A percentile compares a stretch with the other conserved stretches of the same genome.
These are phyloP conservation scores for Porites australiensis DNA, from an alignment of 64 coral and sea anemone genomes.

Conservation along the genomic window DNA sequence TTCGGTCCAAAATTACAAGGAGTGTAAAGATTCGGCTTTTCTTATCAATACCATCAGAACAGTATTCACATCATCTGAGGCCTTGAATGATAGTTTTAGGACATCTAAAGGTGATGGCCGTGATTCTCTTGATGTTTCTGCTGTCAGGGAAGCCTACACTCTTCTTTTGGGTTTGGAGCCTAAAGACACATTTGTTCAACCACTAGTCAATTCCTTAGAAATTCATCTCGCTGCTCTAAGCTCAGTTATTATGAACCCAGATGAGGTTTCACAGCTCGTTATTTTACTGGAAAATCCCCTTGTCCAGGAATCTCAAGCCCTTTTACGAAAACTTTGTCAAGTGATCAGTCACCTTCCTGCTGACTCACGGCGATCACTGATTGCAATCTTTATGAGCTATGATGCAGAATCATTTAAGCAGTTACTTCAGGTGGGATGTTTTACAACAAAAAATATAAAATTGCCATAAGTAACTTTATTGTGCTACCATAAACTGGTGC, in stretches of 20 bases:
- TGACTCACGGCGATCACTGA: conserved; percentile 55
- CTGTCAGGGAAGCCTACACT: conserved; percentile 80
- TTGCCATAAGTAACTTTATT: too few relatives aligned
- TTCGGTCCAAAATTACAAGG: conserved; percentile 84
- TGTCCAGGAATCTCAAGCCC: conserved; percentile 58
- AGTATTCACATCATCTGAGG: conserved; percentile 90
- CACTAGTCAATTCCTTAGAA: conserved; percentile 88
- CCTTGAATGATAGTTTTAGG: conserved; percentile 96
- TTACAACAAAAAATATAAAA: too few relatives aligned
- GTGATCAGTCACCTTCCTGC: conserved; percentile 70
- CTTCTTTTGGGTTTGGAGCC: conserved; percentile 88
- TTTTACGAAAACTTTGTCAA: conserved; percentile 78
- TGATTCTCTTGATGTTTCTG: conserved; percentile 73
- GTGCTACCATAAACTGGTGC: too few relatives aligned
- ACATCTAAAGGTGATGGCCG: conserved; percentile 8
- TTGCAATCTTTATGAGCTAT: conserved; percentile 66
- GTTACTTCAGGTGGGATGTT: conserved; percentile 69
- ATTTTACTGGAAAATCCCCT: conserved; percentile 94
- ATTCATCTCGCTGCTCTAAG: conserved; percentile 87
- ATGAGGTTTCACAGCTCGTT: conserved; percentile 83
- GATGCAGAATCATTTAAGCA: conserved; percentile 54
- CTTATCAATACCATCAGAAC: conserved; percentile 97
- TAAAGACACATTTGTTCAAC: conserved; percentile 52
- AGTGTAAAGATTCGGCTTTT: conserved; percentile 87
- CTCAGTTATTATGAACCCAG: conserved; percentile 51